Evolutionary conservation across 2,888 invertebrate genomes (phyloP), one percentile per base, ranked within the genome.

Genomic region (Clivina fossor): DNA sequence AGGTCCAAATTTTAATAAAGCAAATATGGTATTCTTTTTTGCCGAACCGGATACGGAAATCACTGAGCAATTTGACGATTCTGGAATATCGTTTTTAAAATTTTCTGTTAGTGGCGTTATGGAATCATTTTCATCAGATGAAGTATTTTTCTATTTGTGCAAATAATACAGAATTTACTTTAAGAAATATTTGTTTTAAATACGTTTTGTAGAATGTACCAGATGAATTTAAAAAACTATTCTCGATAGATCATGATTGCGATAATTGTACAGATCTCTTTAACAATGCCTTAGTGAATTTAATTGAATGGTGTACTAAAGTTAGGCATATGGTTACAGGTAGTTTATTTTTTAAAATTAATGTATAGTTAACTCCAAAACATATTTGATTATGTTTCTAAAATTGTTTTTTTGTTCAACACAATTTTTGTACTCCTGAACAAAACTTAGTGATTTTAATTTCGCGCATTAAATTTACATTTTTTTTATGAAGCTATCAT

Each of bases 21-120:
- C 13, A 11, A 44, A 53, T 35, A 44, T 53, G 15, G 53, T 53
- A n/a, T 15, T 53, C 8, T 53, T 53, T 26, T 53, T 53, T n/a
- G 37, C 44, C 2, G 44, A 44, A 19, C 44, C 53, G 8, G 28
- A 53, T 28, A 15, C 28, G 8, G 53, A 53, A 26, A 18, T 37
- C 11, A 16, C 3, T 9, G 19, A 16, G 3, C 8, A 24, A 26
- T 9, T 44, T 11, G 28, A 53, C 19, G 53, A 44, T 19, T 11
- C 9, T 13, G 53, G 53, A 11, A 53, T 53, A 18, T 24, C 26
- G 7, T 53, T 53, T 15, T 24, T 53, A n/a, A 32, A 53, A 35
- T 53, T 53, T 53, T 37, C 53, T 16, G 44, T 53, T 4, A 16
- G 15, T 5, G 53, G 53, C 8, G 33, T 20, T 24, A 28, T 44